Evolutionary conservation across 37 sponge, comb jelly and placozoan species (phyloP).

Genomic region (Tethya wilhelma): DNA sequence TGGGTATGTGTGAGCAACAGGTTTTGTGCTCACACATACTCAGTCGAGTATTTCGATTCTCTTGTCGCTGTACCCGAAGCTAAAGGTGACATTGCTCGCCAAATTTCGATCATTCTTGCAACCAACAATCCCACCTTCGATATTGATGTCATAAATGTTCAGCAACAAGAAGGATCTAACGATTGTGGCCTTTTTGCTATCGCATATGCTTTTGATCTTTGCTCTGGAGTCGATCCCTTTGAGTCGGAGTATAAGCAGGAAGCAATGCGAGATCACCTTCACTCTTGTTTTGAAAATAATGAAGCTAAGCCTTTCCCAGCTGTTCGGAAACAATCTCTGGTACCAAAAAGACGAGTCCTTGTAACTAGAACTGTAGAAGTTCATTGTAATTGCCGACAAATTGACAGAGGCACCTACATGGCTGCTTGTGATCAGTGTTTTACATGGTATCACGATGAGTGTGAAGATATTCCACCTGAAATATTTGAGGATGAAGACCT

Average conservation of each 20-base stretch:
- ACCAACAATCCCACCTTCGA: slow-evolving; percentile 7
- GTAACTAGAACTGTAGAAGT: too few relatives aligned
- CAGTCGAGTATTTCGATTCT: slow-evolving; percentile 7
- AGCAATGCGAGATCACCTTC: slow-evolving; percentile 10
- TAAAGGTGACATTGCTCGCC: background rate
- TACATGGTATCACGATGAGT: too few relatives aligned
- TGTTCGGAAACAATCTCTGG: too few relatives aligned
- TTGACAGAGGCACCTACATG: too few relatives aligned
- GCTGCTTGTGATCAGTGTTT: too few relatives aligned
- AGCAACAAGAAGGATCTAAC: slow-evolving; percentile 7
- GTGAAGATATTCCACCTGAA: too few relatives aligned
- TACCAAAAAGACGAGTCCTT: too few relatives aligned
- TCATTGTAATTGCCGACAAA: too few relatives aligned
- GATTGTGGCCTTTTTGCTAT: slow-evolving; percentile 30
- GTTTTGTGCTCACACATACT: slow-evolving; percentile 17
- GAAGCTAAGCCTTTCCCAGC: background rate
- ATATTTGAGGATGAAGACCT: too few relatives aligned
- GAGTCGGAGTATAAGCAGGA: background rate
- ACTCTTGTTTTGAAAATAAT: background rate
- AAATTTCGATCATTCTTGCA: background rate
- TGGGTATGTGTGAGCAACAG: slow-evolving; percentile 42
- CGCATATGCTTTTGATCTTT: slow-evolving; percentile 6
- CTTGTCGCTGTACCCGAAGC: background rate
- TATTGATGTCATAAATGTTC: slow-evolving; percentile 1
- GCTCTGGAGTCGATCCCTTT: slow-evolving; percentile 6